phyloP scores from a whole-genome alignment of 2,888 invertebrate species.

The Yponomeuta malinellus region DNA sequence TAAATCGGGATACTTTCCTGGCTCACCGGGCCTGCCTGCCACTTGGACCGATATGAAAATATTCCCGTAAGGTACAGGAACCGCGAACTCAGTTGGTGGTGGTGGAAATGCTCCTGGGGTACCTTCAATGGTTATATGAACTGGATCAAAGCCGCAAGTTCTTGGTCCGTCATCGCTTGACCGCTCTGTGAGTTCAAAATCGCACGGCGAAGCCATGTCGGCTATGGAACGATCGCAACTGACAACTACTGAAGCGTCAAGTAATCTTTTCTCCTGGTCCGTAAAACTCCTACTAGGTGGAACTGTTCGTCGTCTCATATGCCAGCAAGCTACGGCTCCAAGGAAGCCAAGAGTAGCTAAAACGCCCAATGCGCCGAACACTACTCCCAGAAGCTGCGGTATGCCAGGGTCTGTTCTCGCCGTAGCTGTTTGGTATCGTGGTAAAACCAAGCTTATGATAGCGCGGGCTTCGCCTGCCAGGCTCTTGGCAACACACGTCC shows the following conservation, averaged over 20 bases:
- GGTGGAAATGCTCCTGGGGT: conserved; percentile 68
- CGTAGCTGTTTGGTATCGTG: conserved; percentile 82
- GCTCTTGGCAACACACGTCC: conserved; percentile 87
- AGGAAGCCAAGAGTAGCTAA: conserved; percentile 80
- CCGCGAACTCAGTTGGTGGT: conserved; percentile 74
- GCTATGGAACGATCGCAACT: conserved; percentile 82
- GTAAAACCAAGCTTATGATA: conserved; percentile 75
- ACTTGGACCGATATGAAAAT: conserved; percentile 93
- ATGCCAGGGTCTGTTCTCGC: conserved; percentile 84
- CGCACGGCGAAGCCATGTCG: conserved; percentile 75
- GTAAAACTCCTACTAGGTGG: conserved; percentile 82
- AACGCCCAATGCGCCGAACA: conserved; percentile 83
- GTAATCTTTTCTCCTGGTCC: conserved; percentile 90
- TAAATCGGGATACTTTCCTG: conserved; percentile 83
- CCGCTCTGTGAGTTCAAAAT: conserved; percentile 67
- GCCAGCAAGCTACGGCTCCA: conserved; percentile 71
- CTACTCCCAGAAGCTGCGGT: conserved; percentile 82
- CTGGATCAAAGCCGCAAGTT: conserved; percentile 74
- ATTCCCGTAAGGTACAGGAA: conserved; percentile 78
- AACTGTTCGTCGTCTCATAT: conserved; percentile 84
- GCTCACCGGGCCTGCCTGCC: conserved; percentile 59
- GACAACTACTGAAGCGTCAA: conserved; percentile 82
- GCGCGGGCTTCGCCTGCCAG: conserved; percentile 77
- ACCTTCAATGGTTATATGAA: conserved; percentile 78
- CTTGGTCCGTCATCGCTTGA: conserved; percentile 62